These are phyloP conservation scores for Willowsia nigromaculata DNA, from an alignment of 2,888 invertebrate genomes.

Conservation along the genomic window DNA sequence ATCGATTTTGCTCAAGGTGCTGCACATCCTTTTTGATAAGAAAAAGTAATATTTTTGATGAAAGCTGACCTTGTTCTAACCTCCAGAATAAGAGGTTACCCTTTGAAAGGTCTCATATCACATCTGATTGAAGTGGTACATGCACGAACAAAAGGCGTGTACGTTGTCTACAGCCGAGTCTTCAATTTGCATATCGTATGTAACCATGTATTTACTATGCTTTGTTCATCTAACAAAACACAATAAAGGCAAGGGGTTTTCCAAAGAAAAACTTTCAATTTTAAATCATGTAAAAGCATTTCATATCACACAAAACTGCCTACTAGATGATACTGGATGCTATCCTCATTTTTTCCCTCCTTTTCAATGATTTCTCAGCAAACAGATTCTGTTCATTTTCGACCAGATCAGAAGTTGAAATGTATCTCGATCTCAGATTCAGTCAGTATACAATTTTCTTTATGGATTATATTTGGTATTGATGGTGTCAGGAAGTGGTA, in stretches of 20 bases:
- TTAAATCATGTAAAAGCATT: neutral
- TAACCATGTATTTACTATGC: no score
- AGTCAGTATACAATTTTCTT: conserved; percentile 15
- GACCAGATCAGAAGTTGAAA: conserved; percentile 12
- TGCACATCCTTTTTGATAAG: neutral
- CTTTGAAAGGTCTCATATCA: neutral
- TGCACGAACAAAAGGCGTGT: neutral
- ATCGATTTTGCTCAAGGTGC: neutral
- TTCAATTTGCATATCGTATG: no score
- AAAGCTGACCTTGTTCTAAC: conserved; percentile 56
- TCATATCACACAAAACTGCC: neutral
- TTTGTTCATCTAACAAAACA: neutral
- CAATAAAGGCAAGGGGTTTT: neutral
- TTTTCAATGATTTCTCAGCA: neutral
- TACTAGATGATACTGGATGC: neutral
- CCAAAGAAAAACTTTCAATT: neutral
- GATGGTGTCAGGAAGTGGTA: conserved; percentile 61
- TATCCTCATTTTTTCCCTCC: neutral
- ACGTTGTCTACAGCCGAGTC: neutral
- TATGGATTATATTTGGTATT: conserved; percentile 41
- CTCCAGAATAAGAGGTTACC: conserved; percentile 23
- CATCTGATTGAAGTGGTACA: neutral
- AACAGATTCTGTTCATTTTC: neutral
- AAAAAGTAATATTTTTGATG: conserved; percentile 8
- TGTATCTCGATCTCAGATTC: neutral